Evolutionary conservation across 2,888 invertebrate species (phyloP).

Genomic region (Acronicta alni): DNA sequence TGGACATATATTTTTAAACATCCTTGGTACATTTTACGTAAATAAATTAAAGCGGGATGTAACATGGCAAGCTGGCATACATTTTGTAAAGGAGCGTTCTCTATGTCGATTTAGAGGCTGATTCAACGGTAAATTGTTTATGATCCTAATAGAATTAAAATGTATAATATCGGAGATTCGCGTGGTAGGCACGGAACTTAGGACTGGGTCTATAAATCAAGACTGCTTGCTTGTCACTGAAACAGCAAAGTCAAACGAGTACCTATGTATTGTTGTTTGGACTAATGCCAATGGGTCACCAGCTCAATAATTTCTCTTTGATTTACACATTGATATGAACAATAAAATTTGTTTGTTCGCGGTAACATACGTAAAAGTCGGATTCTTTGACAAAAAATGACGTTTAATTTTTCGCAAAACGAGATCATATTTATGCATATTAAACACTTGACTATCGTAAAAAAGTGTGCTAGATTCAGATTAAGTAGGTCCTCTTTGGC

Average conservation of each 20-base stretch:
- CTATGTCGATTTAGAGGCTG: slow-evolving; percentile 16
- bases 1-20: slow-evolving; percentile 61
- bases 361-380: not conserved
- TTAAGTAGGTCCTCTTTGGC: not conserved
- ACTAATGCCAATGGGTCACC: slow-evolving; percentile 62
- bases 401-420: slow-evolving; percentile 1
- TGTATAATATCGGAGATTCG: slow-evolving; percentile 17
- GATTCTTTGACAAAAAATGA: slow-evolving; percentile 3
- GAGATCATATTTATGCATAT: too few relatives aligned
- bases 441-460: too few relatives aligned
- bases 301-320: slow-evolving; percentile 61
- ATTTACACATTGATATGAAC: slow-evolving; percentile 44
- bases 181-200: slow-evolving; percentile 31
- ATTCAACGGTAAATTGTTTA: slow-evolving; percentile 23
- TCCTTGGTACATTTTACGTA: slow-evolving; percentile 64
- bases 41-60: slow-evolving; percentile 43
- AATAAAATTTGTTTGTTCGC: slow-evolving; percentile 20
- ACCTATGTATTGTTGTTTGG: slow-evolving; percentile 49
- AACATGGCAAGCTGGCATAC: slow-evolving; percentile 24
- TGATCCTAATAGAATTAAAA: slow-evolving; percentile 18
- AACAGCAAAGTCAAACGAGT: slow-evolving; percentile 12
- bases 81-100: slow-evolving; percentile 20
- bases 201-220: slow-evolving; percentile 12
- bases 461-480: too few relatives aligned
- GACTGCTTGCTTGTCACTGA: slow-evolving; percentile 10